Evolutionary conservation across 2,888 invertebrate genomes (phyloP).

Genomic region (Quadroppia sp.): DNA sequence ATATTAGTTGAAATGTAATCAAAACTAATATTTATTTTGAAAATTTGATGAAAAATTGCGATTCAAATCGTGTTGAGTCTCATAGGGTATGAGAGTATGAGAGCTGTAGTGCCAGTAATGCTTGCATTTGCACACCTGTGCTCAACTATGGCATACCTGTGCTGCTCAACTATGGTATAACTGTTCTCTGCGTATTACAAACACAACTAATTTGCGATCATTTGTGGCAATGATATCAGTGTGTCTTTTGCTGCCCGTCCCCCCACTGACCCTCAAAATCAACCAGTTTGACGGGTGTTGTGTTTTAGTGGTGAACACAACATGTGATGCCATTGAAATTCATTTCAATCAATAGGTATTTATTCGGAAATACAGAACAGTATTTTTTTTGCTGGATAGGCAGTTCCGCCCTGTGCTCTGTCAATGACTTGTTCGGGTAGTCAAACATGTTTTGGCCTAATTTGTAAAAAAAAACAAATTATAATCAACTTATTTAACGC

Average conservation of each 20-base stretch:
- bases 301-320: not conserved
- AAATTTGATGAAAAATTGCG: no score
- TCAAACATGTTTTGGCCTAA: conserved; percentile 23
- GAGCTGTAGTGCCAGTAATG: no score
- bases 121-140: conserved; percentile 18
- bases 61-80: no score
- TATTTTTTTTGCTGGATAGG: not conserved
- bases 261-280: not conserved
- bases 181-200: no score
- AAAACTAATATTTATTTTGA: no score
- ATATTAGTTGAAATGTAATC: no score
- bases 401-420: not conserved
- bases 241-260: not conserved
- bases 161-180: no score
- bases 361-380: not conserved
- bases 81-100: no score
- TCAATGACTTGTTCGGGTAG: conserved; percentile 10
- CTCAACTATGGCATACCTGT: conserved; percentile 18
- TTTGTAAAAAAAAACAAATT: not conserved
- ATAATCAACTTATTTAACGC: not conserved
- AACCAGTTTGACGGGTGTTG: conserved; percentile 18
- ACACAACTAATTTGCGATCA: conserved; percentile 22
- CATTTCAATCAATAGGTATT: not conserved
- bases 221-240: conserved; percentile 25
- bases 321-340: conserved; percentile 1